Base-by-base conservation (phyloP, 2,113 vertebrate species). In the Nanger granti region DNA sequence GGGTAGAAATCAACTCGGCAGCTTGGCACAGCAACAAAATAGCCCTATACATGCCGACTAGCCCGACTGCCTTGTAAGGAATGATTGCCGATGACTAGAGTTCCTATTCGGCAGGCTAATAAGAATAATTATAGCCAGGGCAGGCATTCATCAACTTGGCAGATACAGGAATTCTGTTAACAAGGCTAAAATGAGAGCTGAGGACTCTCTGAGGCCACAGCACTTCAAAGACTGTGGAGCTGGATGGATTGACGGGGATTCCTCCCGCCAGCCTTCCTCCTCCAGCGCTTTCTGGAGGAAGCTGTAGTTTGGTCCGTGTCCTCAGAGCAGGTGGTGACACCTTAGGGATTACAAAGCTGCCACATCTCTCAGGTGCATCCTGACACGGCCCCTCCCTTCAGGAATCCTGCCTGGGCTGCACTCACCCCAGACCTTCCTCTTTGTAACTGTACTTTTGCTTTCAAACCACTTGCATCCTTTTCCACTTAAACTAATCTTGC, bases 121-220 rank as follows among this genome's bases (percentile, higher is more conserved):
- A 98, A 98, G 97, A 98, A 97, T 98, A 98, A 98, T 98, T 98
- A 98, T 49, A 98, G 96, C 97, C 82, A 96, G 96, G 96, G 79
- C 96, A 98, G 96, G 94, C 97, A 98, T 98, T 98, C 95, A 97
- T 98, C 98, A 98, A 97, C 87, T 90, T 98, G 96, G 97, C 97
- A 98, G 94, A 98, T 95, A 96, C 95, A 97, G 95, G 98, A 98
- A 97, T 98, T 97, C 98, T 97, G 98, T 98, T 98, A 98, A 98
- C 97, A 98, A 98, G 94, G 86, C 97, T 97, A 96, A 98, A 98
- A 97, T 97, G 93, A 98, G 98, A 87, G 96, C 96, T 94, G 94
- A 96, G 96, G 87, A 97, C 97, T 95, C 96, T 98, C 96, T 94
- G 93, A 97, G 95, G 96, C 98, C 95, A 84, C 4, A 13, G 92